phyloP scores from a whole-genome alignment of 2,797 vertebrate species.

The Centroberyx gerrardi region DNA sequence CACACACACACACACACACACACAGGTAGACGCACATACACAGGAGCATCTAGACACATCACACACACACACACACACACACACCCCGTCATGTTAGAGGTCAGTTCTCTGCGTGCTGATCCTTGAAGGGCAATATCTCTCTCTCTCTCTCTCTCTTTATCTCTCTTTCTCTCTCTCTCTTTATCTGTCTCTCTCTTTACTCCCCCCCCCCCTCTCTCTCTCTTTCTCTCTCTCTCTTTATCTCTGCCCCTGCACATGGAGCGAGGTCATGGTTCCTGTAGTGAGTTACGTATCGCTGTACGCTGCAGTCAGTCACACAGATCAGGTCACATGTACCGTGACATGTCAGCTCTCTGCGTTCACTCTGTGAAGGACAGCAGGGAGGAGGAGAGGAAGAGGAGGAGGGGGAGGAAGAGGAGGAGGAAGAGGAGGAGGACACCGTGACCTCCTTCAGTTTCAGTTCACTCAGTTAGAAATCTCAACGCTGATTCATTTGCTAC shows the following conservation, averaged over 20 bases:
- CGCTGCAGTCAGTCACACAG: constrained; percentile 6
- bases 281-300: background rate
- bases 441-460: too few species aligned
- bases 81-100: constrained; percentile 13
- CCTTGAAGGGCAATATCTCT: constrained; percentile 19
- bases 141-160: background rate
- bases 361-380: too few species aligned
- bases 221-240: background rate
- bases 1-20: background rate
- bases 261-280: constrained; percentile 11
- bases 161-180: background rate
- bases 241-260: constrained; percentile 2
- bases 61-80: background rate
- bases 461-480: too few species aligned
- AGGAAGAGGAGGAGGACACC: too few species aligned
- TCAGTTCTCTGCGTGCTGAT: constrained; percentile 5
- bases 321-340: background rate
- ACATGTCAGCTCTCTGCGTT: background rate
- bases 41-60: background rate
- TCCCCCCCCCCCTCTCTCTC: background rate
- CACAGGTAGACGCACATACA: background rate
- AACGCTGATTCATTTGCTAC: too few species aligned
- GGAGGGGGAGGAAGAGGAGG: too few species aligned
- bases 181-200: background rate
- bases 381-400: too few species aligned